phyloP scores from a whole-genome alignment of 2,888 invertebrate species.

The Caprella mutica region DNA sequence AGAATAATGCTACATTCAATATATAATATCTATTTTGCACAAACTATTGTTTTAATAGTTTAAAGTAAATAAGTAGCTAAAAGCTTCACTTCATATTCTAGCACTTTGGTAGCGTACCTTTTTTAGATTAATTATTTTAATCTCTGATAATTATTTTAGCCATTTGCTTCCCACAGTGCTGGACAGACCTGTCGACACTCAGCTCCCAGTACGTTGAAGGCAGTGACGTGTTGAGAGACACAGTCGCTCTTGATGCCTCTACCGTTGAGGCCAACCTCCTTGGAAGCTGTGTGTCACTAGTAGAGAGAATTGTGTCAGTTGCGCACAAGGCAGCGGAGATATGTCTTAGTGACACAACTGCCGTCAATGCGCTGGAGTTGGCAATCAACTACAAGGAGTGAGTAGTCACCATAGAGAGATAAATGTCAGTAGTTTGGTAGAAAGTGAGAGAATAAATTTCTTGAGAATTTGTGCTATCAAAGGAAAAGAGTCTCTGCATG shows the following conservation, averaged over 20 bases:
- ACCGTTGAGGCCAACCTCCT: constrained; percentile 8
- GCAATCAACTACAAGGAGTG: constrained; percentile 21
- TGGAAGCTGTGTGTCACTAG: constrained; percentile 7
- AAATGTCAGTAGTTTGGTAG: not conserved
- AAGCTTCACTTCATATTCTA: no score
- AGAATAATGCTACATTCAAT: no score
- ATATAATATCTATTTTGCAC: no score
- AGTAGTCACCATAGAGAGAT: not conserved
- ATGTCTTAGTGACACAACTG: constrained; percentile 21
- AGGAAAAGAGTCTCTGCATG: no score
- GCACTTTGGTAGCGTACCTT: no score
- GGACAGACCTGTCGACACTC: constrained; percentile 5
- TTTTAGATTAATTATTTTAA: not conserved
- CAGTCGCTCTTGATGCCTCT: constrained; percentile 9
- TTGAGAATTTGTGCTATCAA: no score
- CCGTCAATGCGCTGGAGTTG: constrained; percentile 7
- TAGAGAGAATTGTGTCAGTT: constrained; percentile 17
- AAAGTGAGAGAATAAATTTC: no score
- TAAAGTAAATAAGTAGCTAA: no score
- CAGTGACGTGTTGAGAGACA: constrained; percentile 15
- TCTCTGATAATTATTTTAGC: not conserved
- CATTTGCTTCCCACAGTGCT: not conserved
- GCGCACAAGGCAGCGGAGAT: constrained; percentile 28
- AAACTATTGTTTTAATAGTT: no score
- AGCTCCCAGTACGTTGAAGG: constrained; percentile 3